phyloP scores from a whole-genome alignment of 1,140 invertebrate genomes.

The Galendromus occidentalis region DNA sequence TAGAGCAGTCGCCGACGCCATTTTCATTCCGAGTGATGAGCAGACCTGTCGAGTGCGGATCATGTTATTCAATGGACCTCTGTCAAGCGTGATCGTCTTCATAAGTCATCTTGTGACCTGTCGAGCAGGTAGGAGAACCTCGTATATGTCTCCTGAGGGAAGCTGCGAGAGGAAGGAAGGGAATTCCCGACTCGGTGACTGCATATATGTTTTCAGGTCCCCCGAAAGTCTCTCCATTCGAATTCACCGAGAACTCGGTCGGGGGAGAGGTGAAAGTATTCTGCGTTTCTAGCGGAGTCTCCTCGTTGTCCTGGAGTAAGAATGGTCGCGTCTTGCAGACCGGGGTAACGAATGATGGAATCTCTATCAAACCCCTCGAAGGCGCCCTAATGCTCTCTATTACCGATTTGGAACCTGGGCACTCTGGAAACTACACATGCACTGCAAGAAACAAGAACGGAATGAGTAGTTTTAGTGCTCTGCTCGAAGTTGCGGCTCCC shows the following conservation, averaged over 20 bases:
- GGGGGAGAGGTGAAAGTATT: neutral
- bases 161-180: no score
- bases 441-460: neutral
- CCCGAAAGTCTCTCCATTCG: neutral
- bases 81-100: no score
- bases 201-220: neutral
- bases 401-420: neutral
- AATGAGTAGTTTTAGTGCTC: neutral
- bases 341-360: neutral
- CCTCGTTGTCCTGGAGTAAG: neutral
- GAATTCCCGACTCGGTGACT: no score
- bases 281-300: neutral
- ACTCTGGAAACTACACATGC: slow-evolving; percentile 16
- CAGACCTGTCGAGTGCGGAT: no score
- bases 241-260: neutral
- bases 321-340: neutral
- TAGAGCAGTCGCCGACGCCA: no score
- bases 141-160: no score
- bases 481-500: neutral
- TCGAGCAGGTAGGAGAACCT: no score
- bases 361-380: neutral
- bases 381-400: slow-evolving; percentile 10
- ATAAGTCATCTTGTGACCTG: no score
- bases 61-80: no score
- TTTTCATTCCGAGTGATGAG: no score